These are phyloP conservation scores for Noctua pronuba DNA, from an alignment of 2,888 invertebrate genomes.

Conservation along the genomic window DNA sequence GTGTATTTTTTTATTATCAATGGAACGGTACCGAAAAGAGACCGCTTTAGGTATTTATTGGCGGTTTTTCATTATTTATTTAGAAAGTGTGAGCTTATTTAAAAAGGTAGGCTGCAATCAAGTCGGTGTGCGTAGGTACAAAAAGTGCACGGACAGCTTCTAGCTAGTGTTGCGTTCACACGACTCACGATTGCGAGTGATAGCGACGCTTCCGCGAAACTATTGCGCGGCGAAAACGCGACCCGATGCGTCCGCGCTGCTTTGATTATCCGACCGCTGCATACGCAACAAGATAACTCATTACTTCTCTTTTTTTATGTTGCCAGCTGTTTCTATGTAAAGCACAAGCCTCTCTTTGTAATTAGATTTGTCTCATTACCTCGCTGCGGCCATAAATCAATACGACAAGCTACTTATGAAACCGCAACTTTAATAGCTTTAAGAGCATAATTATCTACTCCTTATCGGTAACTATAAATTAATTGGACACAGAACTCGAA, in stretches of 20 bases:
- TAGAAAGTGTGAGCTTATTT: conserved; percentile 63
- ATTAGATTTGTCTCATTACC: conserved; percentile 56
- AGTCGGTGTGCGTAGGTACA: conserved; percentile 61
- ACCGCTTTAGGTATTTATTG: conserved; percentile 36
- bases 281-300: conserved; percentile 33
- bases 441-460: conserved; percentile 59
- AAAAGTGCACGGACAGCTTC: conserved; percentile 78
- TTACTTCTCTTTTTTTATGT: conserved; percentile 39
- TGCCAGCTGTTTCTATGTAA: conserved; percentile 42
- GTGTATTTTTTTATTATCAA: conserved; percentile 60
- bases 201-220: conserved; percentile 81
- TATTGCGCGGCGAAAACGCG: conserved; percentile 79
- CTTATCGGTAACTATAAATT: conserved; percentile 62
- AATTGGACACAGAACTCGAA: conserved; percentile 57
- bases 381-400: conserved; percentile 52
- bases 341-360: conserved; percentile 36
- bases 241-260: conserved; percentile 62
- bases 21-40: conserved; percentile 45
- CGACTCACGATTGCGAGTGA: conserved; percentile 70
- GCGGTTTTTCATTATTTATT: conserved; percentile 47
- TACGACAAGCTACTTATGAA: conserved; percentile 46
- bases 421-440: conserved; percentile 52
- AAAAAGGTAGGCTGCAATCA: conserved; percentile 52
- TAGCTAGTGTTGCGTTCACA: conserved; percentile 73
- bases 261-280: conserved; percentile 70